These are phyloP conservation scores for Zeus faber DNA, from an alignment of 2,113 vertebrate genomes.

Conservation along the genomic window DNA sequence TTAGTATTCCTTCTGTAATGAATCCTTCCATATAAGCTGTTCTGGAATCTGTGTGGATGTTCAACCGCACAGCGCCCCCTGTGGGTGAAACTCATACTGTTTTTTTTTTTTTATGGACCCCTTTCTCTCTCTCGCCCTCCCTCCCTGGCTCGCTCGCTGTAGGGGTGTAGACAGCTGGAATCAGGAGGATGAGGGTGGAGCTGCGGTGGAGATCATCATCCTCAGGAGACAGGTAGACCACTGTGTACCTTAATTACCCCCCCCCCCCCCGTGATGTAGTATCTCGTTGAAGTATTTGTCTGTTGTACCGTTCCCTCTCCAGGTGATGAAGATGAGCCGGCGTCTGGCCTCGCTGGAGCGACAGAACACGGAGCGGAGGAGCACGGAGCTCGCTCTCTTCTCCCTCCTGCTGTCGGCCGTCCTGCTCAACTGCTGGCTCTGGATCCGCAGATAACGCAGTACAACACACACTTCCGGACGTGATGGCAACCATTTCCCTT, in stretches of 20 bases:
- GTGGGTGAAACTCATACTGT: neutral
- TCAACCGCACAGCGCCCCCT: neutral
- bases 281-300: neutral
- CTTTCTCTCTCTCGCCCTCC: neutral
- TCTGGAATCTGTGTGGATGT: no score
- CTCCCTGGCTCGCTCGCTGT: neutral
- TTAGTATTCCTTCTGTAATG: no score
- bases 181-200: constrained; percentile 53
- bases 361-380: constrained; percentile 50
- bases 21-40: no score
- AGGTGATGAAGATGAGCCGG: constrained; percentile 73
- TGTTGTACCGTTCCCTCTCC: neutral
- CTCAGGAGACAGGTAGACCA: constrained; percentile 60
- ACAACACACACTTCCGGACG: neutral
- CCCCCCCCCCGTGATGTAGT: neutral
- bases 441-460: constrained; percentile 69
- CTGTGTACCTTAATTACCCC: neutral
- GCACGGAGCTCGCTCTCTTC: constrained; percentile 72
- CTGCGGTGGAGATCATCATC: constrained; percentile 61
- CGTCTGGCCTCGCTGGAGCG: constrained; percentile 72
- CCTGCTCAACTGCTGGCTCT: constrained; percentile 78
- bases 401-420: constrained; percentile 68
- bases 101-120: neutral
- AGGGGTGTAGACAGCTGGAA: constrained; percentile 41
- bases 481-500: no score